These are phyloP conservation scores for Caenorhabditis tropicalis DNA, from an alignment of 1,140 invertebrate species.

Conservation along the genomic window DNA sequence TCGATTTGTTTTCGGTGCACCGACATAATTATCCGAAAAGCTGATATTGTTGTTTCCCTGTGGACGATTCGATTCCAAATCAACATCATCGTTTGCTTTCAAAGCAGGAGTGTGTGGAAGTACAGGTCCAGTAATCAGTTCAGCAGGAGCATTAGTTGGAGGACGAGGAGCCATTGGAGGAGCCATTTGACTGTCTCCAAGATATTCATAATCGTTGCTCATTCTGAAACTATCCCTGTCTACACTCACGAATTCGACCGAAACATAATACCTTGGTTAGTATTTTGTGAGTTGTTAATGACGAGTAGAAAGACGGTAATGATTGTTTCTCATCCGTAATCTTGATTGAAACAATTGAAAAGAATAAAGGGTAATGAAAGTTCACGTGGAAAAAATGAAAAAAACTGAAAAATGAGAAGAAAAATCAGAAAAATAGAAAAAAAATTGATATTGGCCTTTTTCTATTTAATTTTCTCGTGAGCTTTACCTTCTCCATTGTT, in stretches of 20 bases:
- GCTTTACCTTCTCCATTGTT: neutral
- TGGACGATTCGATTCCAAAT: constrained; percentile 34
- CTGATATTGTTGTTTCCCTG: neutral
- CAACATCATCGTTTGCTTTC: constrained; percentile 16
- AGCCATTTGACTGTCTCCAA: neutral
- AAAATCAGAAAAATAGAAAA: neutral
- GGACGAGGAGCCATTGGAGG: constrained; percentile 7
- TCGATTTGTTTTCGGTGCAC: neutral
- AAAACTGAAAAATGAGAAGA: neutral
- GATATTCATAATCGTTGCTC: constrained; percentile 33
- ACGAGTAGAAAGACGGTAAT: neutral
- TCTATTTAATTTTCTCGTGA: neutral
- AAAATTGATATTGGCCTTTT: too few relatives aligned
- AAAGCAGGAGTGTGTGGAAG: neutral
- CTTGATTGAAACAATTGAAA: neutral
- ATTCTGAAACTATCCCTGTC: neutral
- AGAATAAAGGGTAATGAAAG: neutral
- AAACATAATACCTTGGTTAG: neutral
- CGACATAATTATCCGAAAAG: neutral
- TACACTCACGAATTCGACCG: too few relatives aligned
- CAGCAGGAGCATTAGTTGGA: neutral
- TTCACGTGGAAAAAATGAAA: neutral
- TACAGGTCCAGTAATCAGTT: neutral
- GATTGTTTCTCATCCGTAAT: neutral
- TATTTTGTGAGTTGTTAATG: neutral